Evolutionary conservation across 1,140 invertebrate genomes (phyloP), one percentile per base, ranked within the genome.

Genomic region (Lutraria rhynchaena): DNA sequence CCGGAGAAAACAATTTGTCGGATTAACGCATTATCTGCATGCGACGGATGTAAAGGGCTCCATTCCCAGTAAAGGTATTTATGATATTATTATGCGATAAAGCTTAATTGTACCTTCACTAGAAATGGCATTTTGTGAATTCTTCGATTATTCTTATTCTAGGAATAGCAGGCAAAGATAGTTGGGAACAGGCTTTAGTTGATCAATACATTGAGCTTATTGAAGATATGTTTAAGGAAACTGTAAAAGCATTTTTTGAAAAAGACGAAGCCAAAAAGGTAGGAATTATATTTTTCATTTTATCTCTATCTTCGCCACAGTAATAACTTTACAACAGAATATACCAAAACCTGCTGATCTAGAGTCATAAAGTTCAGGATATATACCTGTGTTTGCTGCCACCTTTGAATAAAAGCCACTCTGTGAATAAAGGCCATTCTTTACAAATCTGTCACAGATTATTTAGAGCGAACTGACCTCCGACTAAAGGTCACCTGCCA

Each of bases 201-300:
- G 77, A 81, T 27, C 51, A 81, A 33, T 41, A 44, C 15, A 5
- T 81, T 55, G 77, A 49, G 11, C 67, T 81, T 7, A 27, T 60
- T 24, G 57, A 60, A 33, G 77, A 81, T 49, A 19, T 71, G 22
- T 49, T 58, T 27, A 60, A 67, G 60, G 77, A 70, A 51, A 22
- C 60, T 13, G 27, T 71, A 4, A 81, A 81, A 51, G 49, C 11
- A n/a, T 58, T 57, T 31, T 61, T 61, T 29, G 77, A 81, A 53
- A 71, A 58, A 29, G 77, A 81, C 29, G 65, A 60, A 58, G 41
- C 44, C 17, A 81, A 81, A 53, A 81, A 81, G 77, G 75, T 78
- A 63, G 2, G 5, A n/a, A n/a, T n/a, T n/a, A n/a, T n/a, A n/a
- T n/a, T n/a, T 1, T 15, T 15, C 19, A 60, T 24, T n/a, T 19